These are phyloP conservation scores for Vulpes ferrilata DNA, from an alignment of 2,113 vertebrate genomes.

Conservation along the genomic window DNA sequence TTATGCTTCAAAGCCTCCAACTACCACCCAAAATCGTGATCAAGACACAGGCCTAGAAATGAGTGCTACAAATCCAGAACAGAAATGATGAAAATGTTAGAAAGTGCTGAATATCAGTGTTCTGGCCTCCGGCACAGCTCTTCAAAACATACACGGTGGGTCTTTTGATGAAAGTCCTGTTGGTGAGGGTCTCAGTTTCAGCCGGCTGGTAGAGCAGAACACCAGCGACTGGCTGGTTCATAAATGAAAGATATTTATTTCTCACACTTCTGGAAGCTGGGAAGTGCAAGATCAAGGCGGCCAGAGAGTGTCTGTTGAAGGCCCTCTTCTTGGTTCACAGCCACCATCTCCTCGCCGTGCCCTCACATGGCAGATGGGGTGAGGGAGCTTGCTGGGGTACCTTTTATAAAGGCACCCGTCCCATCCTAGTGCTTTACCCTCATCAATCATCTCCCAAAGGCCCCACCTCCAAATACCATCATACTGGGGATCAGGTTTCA, in stretches of 20 bases:
- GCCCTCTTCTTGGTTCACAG: neutral
- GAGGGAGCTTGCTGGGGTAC: neutral
- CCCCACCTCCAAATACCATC: neutral
- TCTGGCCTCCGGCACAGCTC: neutral
- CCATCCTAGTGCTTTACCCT: neutral
- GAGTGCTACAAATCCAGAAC: neutral
- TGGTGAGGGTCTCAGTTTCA: neutral
- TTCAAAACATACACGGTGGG: neutral
- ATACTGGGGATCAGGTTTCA: neutral
- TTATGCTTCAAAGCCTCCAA: neutral
- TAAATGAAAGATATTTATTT: neutral
- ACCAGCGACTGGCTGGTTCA: no score
- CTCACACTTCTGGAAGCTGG: neutral
- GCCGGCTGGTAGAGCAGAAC: neutral
- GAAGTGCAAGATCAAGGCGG: neutral
- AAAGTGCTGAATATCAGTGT: accelerated
- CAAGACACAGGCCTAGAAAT: neutral
- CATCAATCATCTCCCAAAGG: neutral
- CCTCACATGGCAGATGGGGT: neutral
- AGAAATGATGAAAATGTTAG: neutral
- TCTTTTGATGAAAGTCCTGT: neutral
- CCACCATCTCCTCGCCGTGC: neutral
- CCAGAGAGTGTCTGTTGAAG: neutral
- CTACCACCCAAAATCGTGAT: neutral
- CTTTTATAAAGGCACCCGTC: neutral